Base-by-base conservation (phyloP, 2,113 vertebrate species). In the Eleginops maclovinus region DNA sequence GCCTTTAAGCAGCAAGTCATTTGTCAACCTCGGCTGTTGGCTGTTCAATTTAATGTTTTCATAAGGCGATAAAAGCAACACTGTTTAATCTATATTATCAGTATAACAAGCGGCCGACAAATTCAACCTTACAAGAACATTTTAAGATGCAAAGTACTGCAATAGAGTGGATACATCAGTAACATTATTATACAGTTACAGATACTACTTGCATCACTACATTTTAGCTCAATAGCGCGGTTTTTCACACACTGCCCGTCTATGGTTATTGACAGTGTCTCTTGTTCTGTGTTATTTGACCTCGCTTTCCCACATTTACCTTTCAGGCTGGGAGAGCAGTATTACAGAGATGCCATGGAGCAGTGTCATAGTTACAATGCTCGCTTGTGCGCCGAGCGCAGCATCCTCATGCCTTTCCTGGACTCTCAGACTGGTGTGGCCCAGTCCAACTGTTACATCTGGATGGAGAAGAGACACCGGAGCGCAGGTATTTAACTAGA, bases 401-500 rank as follows among this genome's bases (percentile, higher is more conserved):
- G 98, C 19, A 97, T 98, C 59, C 96, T 98, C 21, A 95, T 99
- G 91, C 98, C 98, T 1, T 99, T 99, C 92, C 89, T 99, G 49
- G 98, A 99, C 87, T 99, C 98, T 0, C 98, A 99, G 91, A 99
- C 98, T 0, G 97, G 98, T 0, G 98, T 99, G 4, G 98, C 98
- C 7, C 98, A 99, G 84, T 99, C 97, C 85, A 99, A 99, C 93
- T 99, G 98, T 89, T 99, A 99, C 77, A 99, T 99, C 89, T 99
- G 98, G 98, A 99, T 99, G 98, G 98, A 99, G 77, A 99, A 99
- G 82, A 94, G 98, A 58, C 97, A 99, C 89, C 93, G 98, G 0
- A 97, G 97, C 43, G 96, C 98, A 87, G 98, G 97, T 98, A 75
- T 56, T 3, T n/a, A 17, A 55, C 61, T 8, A 12, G 15, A 19